Percentiles rank a stretch among this genome's conserved stretches.
Evolutionary conservation across 2,797 vertebrate species (phyloP).

Genomic region (Momotus momota): DNA sequence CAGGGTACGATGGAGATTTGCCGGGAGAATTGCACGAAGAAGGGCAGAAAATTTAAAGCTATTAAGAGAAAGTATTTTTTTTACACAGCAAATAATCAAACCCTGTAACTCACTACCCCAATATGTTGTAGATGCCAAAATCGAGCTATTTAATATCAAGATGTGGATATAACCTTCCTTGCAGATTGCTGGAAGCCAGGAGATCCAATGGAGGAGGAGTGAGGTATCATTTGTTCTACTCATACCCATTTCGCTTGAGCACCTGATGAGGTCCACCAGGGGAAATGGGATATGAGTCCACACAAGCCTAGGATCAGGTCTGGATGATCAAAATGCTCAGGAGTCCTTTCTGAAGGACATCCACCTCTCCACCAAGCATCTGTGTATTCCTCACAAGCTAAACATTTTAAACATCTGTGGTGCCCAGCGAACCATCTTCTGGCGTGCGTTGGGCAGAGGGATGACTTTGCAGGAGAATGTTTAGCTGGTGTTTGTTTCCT

Average conservation of each 20-base stretch:
- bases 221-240: background rate
- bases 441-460: background rate
- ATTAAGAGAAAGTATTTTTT: background rate
- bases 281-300: accelerated
- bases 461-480: background rate
- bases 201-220: background rate
- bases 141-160: background rate
- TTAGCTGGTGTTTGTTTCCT: background rate
- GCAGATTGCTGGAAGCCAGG: background rate
- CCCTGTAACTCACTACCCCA: background rate
- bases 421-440: background rate
- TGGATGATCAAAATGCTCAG: background rate
- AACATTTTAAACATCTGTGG: background rate
- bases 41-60: background rate
- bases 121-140: background rate
- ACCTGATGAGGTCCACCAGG: background rate
- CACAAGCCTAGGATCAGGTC: background rate
- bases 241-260: background rate
- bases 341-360: background rate
- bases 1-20: background rate
- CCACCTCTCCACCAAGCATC: background rate
- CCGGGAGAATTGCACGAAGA: background rate
- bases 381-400: background rate
- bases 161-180: background rate
- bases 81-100: background rate